Percentiles rank a stretch among this genome's conserved stretches.
These are phyloP conservation scores for Dendropsophus ebraccatus DNA, from an alignment of 2,113 vertebrate species.

Conservation along the genomic window DNA sequence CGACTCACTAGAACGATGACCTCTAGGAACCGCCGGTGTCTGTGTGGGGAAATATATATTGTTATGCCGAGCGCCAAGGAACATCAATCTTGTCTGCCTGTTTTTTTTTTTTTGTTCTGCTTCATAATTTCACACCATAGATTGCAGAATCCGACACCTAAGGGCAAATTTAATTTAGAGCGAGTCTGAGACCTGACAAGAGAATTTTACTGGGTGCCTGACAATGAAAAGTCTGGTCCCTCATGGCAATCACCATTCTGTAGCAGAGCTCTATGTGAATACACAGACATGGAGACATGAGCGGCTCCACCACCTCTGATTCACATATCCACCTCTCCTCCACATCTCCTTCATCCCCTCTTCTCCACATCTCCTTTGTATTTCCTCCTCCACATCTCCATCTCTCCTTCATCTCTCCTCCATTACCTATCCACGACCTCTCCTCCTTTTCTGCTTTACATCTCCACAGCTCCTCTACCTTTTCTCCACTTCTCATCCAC, in stretches of 20 bases:
- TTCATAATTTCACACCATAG: conserved; percentile 64
- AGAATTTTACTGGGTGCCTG: conserved; percentile 61
- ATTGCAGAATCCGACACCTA: conserved; percentile 61
- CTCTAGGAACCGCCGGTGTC: conserved; percentile 64
- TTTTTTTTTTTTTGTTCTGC: conserved; percentile 62
- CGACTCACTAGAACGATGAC: conserved; percentile 64
- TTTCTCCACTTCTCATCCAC: too few relatives aligned
- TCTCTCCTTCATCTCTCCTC: too few relatives aligned
- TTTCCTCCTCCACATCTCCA: too few relatives aligned
- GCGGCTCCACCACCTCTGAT: too few relatives aligned
- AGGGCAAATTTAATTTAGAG: conserved; percentile 71
- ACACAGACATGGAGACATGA: too few relatives aligned
- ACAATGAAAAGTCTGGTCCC: conserved; percentile 63
- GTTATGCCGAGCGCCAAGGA: conserved; percentile 60
- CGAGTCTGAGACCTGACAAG: conserved; percentile 65
- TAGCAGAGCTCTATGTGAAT: too few relatives aligned
- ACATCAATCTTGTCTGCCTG: conserved; percentile 56
- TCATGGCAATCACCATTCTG: conserved; percentile 58
- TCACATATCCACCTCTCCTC: too few relatives aligned
- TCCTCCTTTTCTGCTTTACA: too few relatives aligned
- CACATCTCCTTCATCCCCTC: too few relatives aligned
- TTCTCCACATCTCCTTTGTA: too few relatives aligned
- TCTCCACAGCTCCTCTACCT: too few relatives aligned
- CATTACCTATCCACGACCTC: too few relatives aligned
- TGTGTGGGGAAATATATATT: conserved; percentile 63